Conservation (phyloP, 2,888 invertebrate species). For the Neocrepidodera transversa region DNA sequence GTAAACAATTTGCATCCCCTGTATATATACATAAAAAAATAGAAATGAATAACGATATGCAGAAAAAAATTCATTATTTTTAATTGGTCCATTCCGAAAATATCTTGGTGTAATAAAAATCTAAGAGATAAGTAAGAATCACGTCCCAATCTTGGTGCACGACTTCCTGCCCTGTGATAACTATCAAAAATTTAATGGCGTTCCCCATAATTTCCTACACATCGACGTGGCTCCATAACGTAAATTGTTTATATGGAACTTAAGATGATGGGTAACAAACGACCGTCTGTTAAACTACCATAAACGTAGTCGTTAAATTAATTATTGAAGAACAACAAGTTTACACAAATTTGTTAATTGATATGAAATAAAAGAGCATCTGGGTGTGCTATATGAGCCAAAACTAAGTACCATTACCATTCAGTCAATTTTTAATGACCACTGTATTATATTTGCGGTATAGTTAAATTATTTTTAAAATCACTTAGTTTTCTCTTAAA, state of each 20-base stretch:
- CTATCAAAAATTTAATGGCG: conserved; percentile 11
- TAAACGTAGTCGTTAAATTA: conserved; percentile 20
- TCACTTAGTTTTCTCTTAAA: too few species aligned
- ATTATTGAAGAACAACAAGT: conserved; percentile 14
- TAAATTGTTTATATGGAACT: conserved; percentile 11
- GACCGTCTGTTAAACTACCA: conserved; percentile 15
- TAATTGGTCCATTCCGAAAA: conserved; percentile 7
- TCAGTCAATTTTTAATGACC: too few species aligned
- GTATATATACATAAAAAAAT: too few species aligned
- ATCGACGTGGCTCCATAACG: background rate
- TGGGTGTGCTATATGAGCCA: too few species aligned
- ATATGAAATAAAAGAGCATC: too few species aligned
- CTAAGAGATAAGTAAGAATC: conserved; percentile 4
- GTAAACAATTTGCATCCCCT: too few species aligned
- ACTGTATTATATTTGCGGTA: too few species aligned
- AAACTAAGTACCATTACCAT: too few species aligned
- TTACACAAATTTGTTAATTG: conserved; percentile 27
- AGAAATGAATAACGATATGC: too few species aligned
- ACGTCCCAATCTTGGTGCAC: conserved; percentile 4
- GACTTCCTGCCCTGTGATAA: conserved; percentile 19
- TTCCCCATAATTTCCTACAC: background rate
- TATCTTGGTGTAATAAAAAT: conserved; percentile 2
- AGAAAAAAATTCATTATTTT: background rate
- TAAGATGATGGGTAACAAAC: conserved; percentile 16
- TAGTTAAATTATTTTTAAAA: too few species aligned